Evolutionary conservation across 2,888 invertebrate species (phyloP), one percentile per base, ranked within the genome.

Genomic region (Leptopilina syphax): DNA sequence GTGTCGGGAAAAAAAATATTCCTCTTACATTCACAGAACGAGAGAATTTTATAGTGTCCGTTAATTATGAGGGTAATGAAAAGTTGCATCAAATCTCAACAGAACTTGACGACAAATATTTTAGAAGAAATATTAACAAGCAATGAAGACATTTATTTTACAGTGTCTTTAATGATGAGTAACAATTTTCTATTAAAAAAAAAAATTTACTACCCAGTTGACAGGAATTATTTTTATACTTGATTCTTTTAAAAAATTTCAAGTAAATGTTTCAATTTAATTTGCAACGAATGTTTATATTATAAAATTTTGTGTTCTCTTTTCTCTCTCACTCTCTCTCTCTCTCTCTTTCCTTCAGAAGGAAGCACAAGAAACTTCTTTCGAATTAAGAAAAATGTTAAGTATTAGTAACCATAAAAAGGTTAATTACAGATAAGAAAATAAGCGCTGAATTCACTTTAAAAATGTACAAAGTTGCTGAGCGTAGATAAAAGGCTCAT

Each of bases 391-490:
- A 68, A 68, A 68, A 68, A 68, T 68, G 44, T 24, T 68, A 68
- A 68, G 68, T 68, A 68, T 47, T 24, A 8, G n/a, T 1, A 44
- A 68, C 44, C 68, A 68, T n/a, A 1, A 47, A 50, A 68, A 68
- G 47, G 50, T 68, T 68, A 50, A 68, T 50, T 50, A 68, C 12
- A 68, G 68, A 68, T 68, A 68, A 44, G 50, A 50, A 44, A 60
- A 18, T 68, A 12, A 68, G n/a, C 44, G 24, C 6, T 68, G 6
- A 68, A 68, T 68, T 68, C 50, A 47, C 24, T 10, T 44, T 18
- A 9, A 68, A 24, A 68, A n/a, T 50, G 66, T 67, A 67, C 66
- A 67, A 67, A 67, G 41, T 67, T 67, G 41, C 41, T 41, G n/a
- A 47, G n/a, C 18, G 9, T 18, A 68, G 68, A 68, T 68, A 68